A percentile compares a stretch with the other conserved stretches of the same genome.
phyloP scores from a whole-genome alignment of 2,888 invertebrate genomes.

The Luperina nickerlii region DNA sequence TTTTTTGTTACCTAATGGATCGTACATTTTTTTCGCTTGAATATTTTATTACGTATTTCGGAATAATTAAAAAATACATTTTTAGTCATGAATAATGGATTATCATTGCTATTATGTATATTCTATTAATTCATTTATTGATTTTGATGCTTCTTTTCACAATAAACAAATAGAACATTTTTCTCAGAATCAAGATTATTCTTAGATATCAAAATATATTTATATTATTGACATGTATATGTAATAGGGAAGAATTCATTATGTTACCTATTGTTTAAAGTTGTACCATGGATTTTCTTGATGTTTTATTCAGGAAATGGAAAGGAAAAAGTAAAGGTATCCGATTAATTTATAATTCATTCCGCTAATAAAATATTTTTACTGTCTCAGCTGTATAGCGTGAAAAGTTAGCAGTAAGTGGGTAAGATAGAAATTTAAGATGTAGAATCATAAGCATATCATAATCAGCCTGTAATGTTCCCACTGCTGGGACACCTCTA shows the following conservation, averaged over 20 bases:
- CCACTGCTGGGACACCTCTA: too few species aligned
- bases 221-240: neutral
- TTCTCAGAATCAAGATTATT: neutral
- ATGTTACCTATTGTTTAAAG: neutral
- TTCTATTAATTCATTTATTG: slow-evolving; percentile 14
- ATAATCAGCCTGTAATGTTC: too few species aligned
- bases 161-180: neutral
- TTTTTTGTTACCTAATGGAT: slow-evolving; percentile 64
- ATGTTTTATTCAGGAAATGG: neutral
- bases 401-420: neutral
- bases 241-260: neutral
- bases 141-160: neutral
- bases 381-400: neutral
- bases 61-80: slow-evolving; percentile 50
- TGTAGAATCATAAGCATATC: too few species aligned
- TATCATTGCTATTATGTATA: slow-evolving; percentile 5
- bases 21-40: slow-evolving; percentile 61
- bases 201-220: neutral
- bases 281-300: neutral
- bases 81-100: slow-evolving; percentile 43
- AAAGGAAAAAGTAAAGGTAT: neutral
- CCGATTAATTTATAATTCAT: too few species aligned
- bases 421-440: neutral
- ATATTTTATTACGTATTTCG: slow-evolving; percentile 60
- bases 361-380: neutral